Conservation (phyloP, 2,888 invertebrate species). For the Bhutanitis thaidina region DNA sequence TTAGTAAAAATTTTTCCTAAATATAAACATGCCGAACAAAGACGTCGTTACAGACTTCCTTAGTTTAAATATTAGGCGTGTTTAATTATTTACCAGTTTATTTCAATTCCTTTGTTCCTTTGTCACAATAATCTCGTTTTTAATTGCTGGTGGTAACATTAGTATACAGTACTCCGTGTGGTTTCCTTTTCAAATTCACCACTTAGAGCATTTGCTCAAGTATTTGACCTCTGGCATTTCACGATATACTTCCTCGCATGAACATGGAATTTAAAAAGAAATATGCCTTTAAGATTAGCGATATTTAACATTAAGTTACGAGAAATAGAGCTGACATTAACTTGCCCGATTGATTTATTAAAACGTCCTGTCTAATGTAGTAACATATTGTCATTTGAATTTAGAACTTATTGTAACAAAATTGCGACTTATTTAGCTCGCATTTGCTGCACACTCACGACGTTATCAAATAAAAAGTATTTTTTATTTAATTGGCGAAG, state of each 20-base stretch:
- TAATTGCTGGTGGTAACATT: background rate
- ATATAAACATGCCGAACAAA: too few relatives aligned
- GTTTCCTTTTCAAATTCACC: background rate
- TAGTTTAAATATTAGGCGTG: too few relatives aligned
- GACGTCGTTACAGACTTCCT: too few relatives aligned
- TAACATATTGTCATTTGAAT: background rate
- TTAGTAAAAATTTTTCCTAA: too few relatives aligned
- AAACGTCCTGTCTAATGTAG: background rate
- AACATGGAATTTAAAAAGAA: slow-evolving; percentile 18
- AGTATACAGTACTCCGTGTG: background rate
- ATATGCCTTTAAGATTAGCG: background rate
- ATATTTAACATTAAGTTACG: slow-evolving; percentile 12
- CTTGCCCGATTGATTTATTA: background rate
- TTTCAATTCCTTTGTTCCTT: background rate
- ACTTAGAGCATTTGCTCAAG: slow-evolving; percentile 28
- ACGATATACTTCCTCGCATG: slow-evolving; percentile 39
- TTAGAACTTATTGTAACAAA: background rate
- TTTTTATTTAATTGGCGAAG: background rate
- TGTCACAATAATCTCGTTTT: background rate
- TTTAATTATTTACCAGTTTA: background rate
- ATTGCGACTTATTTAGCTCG: background rate
- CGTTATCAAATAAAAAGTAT: background rate
- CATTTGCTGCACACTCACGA: background rate
- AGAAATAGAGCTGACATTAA: slow-evolving; percentile 6
- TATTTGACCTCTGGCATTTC: slow-evolving; percentile 60